Base-by-base conservation (phyloP, 2,888 invertebrate genomes). In the Sphecodes monilicornis region DNA sequence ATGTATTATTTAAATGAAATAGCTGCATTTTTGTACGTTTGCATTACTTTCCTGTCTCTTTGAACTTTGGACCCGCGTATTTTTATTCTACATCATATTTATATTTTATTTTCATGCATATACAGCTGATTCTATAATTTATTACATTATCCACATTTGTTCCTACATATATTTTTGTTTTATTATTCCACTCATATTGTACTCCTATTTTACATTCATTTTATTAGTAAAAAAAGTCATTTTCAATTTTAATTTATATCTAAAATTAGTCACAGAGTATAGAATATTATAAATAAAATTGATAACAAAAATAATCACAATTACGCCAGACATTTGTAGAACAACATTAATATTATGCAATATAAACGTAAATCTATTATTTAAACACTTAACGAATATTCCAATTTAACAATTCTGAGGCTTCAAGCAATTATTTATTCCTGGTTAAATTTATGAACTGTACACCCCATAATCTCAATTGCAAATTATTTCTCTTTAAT, bases 1-100 rank as follows among this genome's bases (percentile, higher is more conserved):
- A 50, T 50, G 29, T 64, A 8, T 64, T 64, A 64, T 64, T 64
- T 64, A 64, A 64, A 64, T 64, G 64, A 64, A 32, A 64, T 6
- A 32, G 32, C 32, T 64, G 32, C 29, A 64, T 8, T 32, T 64
- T 64, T 64, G 32, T 16, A 18, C 16, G 1, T 0, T 6, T 32
- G 32, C 64, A 13, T 32, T 29, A 29, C 32, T 64, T 64, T 26
- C 10, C 26, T 5, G 26, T 57, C 57, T 57, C 57, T 26, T 11
- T 57, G 11, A 22, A 10, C 22, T 50, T 46, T 11, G 0, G 11
- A 54, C 8, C n/a, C 1, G 18, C 2, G 18, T 46, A 46, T 18
- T 46, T 6, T 6, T 46, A 18, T 18, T 18, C 18, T 8, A 8
- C 41, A 41, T 11, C 41, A 41, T 41, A 41, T 41, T 41, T 11